Evolutionary conservation across 1,140 invertebrate species (phyloP), one percentile per base, ranked within the genome.

Genomic region (Sycophaga agraensis): DNA sequence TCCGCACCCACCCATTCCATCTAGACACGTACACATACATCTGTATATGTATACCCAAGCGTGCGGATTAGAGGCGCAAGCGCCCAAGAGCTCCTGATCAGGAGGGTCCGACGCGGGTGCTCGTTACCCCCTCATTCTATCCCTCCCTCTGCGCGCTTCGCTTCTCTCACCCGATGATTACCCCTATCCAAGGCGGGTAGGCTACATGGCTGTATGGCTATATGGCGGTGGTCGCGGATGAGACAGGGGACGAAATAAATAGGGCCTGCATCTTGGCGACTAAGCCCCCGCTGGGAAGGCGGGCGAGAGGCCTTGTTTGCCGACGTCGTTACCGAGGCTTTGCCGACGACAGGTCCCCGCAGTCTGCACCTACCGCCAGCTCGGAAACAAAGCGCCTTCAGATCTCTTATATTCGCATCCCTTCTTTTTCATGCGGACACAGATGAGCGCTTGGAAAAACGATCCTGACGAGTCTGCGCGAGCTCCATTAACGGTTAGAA

Each of bases 51-150:
- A 7, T 53, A 50, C 66, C 64, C 69, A 68, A 57, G 63, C 57
- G 66, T 64, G n/a, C 42, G 71, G 71, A 75, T 75, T 75, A 74
- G 68, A 43, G 60, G 61, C 50, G 63, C 59, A n/a, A n/a, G n/a
- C n/a, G 59, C 43, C 43, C 61, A 46, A 28, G 40, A 28, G 39
- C 19, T 39, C 55, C 22, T 50, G 57, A 66, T 63, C 51, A 46
- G 26, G 60, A 63, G 51, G 61, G 57, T 65, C 37, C 57, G n/a
- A n/a, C 50, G 34, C 35, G 0, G 2, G 14, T 26, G 3, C 3
- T 14, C 21, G 12, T 21, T 40, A 16, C 6, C 22, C 28, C 16
- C 21, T 43, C 49, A 26, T 54, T 64, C 63, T 63, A 14, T 53
- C 48, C 51, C 54, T 51, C 51, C 34, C 31, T n/a, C n/a, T n/a